Evolutionary conservation across 1,140 invertebrate genomes (phyloP).

Genomic region (Papilio dardanus): DNA sequence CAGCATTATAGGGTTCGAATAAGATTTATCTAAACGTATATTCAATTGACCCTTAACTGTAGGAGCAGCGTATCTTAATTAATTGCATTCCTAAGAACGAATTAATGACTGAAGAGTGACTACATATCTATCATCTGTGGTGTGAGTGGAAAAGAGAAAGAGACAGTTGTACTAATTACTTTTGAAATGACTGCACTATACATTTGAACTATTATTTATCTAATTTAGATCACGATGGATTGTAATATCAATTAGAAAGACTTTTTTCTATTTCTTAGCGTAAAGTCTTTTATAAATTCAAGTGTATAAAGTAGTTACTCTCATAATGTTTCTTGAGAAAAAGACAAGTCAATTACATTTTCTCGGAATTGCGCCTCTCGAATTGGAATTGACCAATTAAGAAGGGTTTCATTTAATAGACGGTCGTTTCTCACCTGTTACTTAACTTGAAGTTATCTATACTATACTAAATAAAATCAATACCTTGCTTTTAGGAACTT

Average conservation of each 20-base stretch:
- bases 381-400: conserved; percentile 7
- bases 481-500: background rate
- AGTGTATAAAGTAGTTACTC: background rate
- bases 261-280: too few relatives aligned
- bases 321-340: conserved; percentile 3
- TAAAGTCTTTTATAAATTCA: background rate
- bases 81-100: background rate
- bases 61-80: background rate
- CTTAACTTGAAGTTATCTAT: background rate
- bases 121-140: too few relatives aligned
- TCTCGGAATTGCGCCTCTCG: conserved; percentile 11
- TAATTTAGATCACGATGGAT: too few relatives aligned
- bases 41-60: background rate
- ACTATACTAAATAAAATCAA: background rate
- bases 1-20: conserved; percentile 9
- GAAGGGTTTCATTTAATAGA: conserved; percentile 15
- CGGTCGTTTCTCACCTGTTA: conserved; percentile 1
- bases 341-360: conserved; percentile 23
- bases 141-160: background rate
- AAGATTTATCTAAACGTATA: background rate
- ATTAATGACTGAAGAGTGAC: too few relatives aligned
- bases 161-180: too few relatives aligned
- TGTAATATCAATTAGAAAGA: too few relatives aligned
- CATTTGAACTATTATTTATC: too few relatives aligned
- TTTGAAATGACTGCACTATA: too few relatives aligned